Percentiles rank a stretch among this genome's conserved stretches.
These are phyloP conservation scores for Neocrepidodera transversa DNA, from an alignment of 2,888 invertebrate species.

Conservation along the genomic window DNA sequence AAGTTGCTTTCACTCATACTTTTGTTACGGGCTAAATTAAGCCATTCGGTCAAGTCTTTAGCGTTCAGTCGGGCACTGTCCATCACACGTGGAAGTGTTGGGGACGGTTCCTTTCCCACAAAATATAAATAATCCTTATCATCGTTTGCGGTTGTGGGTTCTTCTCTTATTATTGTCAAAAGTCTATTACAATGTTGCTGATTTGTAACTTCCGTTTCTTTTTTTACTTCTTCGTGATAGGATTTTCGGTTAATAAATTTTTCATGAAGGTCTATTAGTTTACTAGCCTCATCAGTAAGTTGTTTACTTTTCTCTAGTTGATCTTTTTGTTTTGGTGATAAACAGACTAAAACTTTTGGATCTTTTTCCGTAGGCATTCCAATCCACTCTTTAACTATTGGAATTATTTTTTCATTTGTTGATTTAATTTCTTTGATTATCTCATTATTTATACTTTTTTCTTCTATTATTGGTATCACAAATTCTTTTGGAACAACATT, in stretches of 20 bases:
- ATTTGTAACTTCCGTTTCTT: slow-evolving; percentile 30
- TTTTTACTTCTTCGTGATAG: slow-evolving; percentile 45
- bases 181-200: slow-evolving; percentile 56
- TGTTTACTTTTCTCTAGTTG: slow-evolving; percentile 66
- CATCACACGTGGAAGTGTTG: slow-evolving; percentile 34
- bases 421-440: neutral
- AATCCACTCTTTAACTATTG: slow-evolving; percentile 60
- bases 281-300: slow-evolving; percentile 66
- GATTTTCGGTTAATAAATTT: slow-evolving; percentile 70
- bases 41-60: slow-evolving; percentile 62
- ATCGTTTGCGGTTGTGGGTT: slow-evolving; percentile 31
- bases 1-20: slow-evolving; percentile 51
- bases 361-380: slow-evolving; percentile 69
- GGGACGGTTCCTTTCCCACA: slow-evolving; percentile 33
- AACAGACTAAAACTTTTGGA: slow-evolving; percentile 69
- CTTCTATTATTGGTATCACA: slow-evolving; percentile 9
- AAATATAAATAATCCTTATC: slow-evolving; percentile 37
- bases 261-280: slow-evolving; percentile 72
- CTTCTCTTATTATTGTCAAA: slow-evolving; percentile 68
- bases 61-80: slow-evolving; percentile 53
- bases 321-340: slow-evolving; percentile 76
- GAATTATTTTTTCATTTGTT: neutral
- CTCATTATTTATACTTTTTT: neutral
- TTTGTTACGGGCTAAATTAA: slow-evolving; percentile 59
- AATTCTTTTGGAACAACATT: neutral